A percentile compares a stretch with the other conserved stretches of the same genome.
phyloP scores from a whole-genome alignment of 2,888 invertebrate species.

The Zygaena filipendulae region DNA sequence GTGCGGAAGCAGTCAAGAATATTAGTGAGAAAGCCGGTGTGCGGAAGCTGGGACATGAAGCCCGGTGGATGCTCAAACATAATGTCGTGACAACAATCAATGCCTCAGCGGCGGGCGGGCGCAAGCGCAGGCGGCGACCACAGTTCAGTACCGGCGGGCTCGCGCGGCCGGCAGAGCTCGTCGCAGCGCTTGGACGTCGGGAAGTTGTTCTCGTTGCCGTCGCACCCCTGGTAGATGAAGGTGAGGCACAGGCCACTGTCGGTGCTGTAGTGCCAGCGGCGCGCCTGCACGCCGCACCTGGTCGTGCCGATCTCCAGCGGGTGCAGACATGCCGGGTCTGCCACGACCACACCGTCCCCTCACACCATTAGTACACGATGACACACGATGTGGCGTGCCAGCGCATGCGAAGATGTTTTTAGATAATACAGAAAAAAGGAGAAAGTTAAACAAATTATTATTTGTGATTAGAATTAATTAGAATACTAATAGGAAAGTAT shows the following conservation, averaged over 20 bases:
- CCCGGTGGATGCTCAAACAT: too few relatives aligned
- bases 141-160: conserved; percentile 10
- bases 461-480: background rate
- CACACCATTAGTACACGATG: background rate
- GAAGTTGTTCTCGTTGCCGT: conserved; percentile 89
- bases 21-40: too few relatives aligned
- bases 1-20: conserved; percentile 13
- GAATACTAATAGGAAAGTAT: conserved; percentile 1
- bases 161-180: too few relatives aligned
- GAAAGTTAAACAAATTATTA: background rate
- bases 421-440: background rate
- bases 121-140: conserved; percentile 5
- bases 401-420: too few relatives aligned
- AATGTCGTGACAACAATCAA: too few relatives aligned
- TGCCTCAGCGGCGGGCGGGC: too few relatives aligned
- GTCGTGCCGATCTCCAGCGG: conserved; percentile 27
- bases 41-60: too few relatives aligned
- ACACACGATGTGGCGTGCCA: background rate
- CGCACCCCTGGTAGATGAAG: conserved; percentile 89
- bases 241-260: conserved; percentile 75
- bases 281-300: conserved; percentile 35
- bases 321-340: conserved; percentile 43
- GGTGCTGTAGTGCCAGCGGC: conserved; percentile 81
- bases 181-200: conserved; percentile 76
- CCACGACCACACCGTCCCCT: conserved; percentile 20